Evolutionary conservation across 2,888 invertebrate species (phyloP).

Genomic region (Chrysodeixis includens): DNA sequence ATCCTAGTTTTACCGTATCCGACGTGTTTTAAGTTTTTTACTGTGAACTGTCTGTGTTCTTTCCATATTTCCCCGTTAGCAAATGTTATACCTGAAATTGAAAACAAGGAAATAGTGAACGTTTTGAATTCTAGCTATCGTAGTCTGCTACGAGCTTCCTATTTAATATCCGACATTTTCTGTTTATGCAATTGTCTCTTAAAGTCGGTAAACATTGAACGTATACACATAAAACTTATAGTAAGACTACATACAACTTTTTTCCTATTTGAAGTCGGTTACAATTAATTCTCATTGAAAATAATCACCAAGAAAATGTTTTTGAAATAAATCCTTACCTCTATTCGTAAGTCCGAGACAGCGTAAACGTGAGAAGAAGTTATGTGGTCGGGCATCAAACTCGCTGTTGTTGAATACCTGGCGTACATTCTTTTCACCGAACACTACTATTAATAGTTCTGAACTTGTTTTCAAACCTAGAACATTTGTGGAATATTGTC

Average conservation of each 20-base stretch:
- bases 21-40: conserved; percentile 90
- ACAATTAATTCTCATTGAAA: no score
- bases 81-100: conserved; percentile 90
- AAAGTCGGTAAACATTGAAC: no score
- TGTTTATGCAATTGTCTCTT: no score
- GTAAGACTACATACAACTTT: no score
- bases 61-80: conserved; percentile 91
- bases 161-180: no score
- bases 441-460: conserved; percentile 90
- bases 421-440: conserved; percentile 90
- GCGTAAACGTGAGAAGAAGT: conserved; percentile 91
- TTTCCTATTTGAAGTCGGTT: no score
- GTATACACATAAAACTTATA: no score
- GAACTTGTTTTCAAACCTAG: conserved; percentile 91
- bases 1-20: conserved; percentile 91
- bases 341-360: conserved; percentile 90
- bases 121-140: not conserved
- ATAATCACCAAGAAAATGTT: no score
- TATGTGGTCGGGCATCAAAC: conserved; percentile 92
- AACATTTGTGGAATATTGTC: conserved; percentile 90
- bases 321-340: conserved; percentile 87
- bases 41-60: conserved; percentile 91
- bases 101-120: conserved; percentile 11
- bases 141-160: no score
- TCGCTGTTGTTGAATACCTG: conserved; percentile 90